These are phyloP conservation scores for Anniella stebbinsi DNA, from an alignment of 2,797 vertebrate genomes.

Conservation along the genomic window DNA sequence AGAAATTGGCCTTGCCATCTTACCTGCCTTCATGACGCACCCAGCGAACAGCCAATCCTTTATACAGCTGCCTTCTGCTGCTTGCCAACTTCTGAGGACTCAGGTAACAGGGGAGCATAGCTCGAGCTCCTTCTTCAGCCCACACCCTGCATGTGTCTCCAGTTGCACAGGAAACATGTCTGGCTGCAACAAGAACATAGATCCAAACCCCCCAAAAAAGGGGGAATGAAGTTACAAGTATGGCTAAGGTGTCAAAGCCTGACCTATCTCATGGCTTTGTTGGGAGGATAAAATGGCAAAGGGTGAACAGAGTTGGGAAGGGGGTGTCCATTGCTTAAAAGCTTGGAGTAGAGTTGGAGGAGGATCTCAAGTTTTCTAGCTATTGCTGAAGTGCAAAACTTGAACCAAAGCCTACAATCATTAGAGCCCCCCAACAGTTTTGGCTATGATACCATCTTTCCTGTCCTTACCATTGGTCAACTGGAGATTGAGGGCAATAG, in stretches of 20 bases:
- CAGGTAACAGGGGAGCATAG: conserved; percentile 63
- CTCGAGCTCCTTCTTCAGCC: conserved; percentile 57
- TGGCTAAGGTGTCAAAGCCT: background rate
- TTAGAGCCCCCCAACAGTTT: accelerated
- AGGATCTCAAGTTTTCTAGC: background rate
- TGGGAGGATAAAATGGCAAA: background rate
- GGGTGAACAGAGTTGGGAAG: background rate
- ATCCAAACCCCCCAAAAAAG: conserved; percentile 9
- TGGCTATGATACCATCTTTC: background rate
- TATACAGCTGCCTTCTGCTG: conserved; percentile 31
- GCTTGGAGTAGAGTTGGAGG: background rate
- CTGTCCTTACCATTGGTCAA: conserved; percentile 62
- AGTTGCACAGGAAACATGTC: conserved; percentile 40
- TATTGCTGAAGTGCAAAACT: background rate
- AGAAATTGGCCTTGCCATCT: accelerated
- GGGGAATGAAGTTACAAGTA: background rate
- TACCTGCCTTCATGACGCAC: conserved; percentile 61
- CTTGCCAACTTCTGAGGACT: background rate
- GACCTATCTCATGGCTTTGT: background rate
- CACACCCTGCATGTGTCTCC: conserved; percentile 49
- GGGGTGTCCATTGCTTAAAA: background rate
- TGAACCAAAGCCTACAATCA: background rate
- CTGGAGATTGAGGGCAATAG: conserved; percentile 40
- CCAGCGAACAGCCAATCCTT: conserved; percentile 57
- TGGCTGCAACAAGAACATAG: conserved; percentile 45